These are phyloP conservation scores for Hoplostethus atlanticus DNA, from an alignment of 2,797 vertebrate species.

Conservation along the genomic window DNA sequence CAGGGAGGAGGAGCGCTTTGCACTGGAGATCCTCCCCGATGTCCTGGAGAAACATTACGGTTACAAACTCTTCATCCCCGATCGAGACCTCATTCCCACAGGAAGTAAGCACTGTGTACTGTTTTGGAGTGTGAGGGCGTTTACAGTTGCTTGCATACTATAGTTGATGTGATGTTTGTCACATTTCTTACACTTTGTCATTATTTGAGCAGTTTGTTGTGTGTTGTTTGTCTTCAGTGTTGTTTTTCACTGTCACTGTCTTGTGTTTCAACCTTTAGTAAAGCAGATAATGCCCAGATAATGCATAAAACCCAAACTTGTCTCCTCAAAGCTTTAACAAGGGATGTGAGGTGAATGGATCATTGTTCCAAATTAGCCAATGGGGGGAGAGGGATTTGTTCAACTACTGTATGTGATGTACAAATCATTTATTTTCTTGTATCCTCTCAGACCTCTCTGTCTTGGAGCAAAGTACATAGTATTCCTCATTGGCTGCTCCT, in stretches of 20 bases:
- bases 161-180: conserved; percentile 24
- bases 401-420: conserved; percentile 6
- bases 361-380: conserved; percentile 17
- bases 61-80: conserved; percentile 98
- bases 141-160: not conserved
- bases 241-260: conserved; percentile 61
- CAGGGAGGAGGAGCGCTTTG: conserved; percentile 97
- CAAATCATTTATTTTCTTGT: conserved; percentile 10
- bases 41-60: conserved; percentile 99
- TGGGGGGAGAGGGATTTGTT: conserved; percentile 2
- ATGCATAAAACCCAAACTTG: not conserved
- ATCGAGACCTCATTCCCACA: conserved; percentile 97
- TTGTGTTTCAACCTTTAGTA: conserved; percentile 55
- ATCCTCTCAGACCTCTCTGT: conserved; percentile 16
- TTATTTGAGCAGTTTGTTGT: conserved; percentile 29
- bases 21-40: conserved; percentile 96
- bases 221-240: conserved; percentile 47
- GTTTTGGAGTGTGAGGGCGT: not conserved
- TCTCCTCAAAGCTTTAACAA: not conserved
- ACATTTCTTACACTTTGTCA: conserved; percentile 27
- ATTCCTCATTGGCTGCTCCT: conserved; percentile 27
- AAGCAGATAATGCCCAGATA: not conserved
- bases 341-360: conserved; percentile 6
- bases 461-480: conserved; percentile 25
- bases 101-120: conserved; percentile 88